phyloP scores from a whole-genome alignment of 2,113 vertebrate species.

The Nycticryphes semicollaris region DNA sequence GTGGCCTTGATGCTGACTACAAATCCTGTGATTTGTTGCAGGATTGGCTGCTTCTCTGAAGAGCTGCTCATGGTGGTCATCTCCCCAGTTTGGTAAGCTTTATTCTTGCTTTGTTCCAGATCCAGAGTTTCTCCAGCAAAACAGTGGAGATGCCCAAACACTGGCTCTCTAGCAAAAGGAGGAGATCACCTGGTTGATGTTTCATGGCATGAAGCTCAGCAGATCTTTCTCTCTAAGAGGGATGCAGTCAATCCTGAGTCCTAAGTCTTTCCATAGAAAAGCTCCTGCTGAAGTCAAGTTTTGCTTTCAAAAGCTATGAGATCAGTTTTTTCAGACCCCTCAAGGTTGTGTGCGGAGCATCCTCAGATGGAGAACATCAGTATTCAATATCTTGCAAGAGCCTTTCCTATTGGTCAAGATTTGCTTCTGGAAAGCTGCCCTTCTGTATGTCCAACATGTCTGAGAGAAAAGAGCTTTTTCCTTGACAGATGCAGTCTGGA shows the following conservation, averaged over 20 bases:
- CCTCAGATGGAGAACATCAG: not conserved
- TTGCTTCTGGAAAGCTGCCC: not conserved
- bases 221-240: not conserved
- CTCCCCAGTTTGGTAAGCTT: slow-evolving; percentile 44
- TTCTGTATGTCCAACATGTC: not conserved
- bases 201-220: not conserved
- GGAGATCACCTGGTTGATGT: not conserved
- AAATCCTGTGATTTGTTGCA: slow-evolving; percentile 56
- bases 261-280: not conserved
- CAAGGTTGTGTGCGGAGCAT: not conserved
- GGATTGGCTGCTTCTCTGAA: slow-evolving; percentile 27
- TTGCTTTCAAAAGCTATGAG: not conserved
- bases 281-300: not conserved
- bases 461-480: not conserved
- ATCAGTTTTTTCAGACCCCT: not conserved
- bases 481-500: not conserved
- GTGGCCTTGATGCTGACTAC: slow-evolving; percentile 26
- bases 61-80: not conserved
- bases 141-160: not conserved
- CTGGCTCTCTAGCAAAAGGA: not conserved
- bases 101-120: slow-evolving; percentile 14
- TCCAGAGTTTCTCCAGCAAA: not conserved
- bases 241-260: not conserved
- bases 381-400: not conserved
- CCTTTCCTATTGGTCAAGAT: not conserved